These are phyloP conservation scores for Cyclophora albipunctata DNA, from an alignment of 2,888 invertebrate genomes.

Conservation along the genomic window DNA sequence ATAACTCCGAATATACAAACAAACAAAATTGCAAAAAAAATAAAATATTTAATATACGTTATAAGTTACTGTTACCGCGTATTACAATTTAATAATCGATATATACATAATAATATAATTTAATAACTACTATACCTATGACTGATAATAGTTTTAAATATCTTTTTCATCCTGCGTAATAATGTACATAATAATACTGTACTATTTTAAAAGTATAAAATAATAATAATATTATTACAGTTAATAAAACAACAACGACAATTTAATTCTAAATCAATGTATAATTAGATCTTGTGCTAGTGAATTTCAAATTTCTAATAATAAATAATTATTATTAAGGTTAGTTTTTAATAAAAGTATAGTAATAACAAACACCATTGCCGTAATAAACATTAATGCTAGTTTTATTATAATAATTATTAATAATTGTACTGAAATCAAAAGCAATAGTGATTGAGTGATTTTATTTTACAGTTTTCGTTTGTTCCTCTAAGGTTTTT, in stretches of 20 bases:
- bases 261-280: conserved; percentile 72
- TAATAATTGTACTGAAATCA: conserved; percentile 48
- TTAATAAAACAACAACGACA: conserved; percentile 65
- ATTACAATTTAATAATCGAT: too few relatives aligned
- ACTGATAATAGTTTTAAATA: conserved; percentile 61
- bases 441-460: conserved; percentile 51
- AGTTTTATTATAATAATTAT: conserved; percentile 37
- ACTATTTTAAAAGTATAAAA: conserved; percentile 28
- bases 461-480: conserved; percentile 22
- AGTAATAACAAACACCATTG: conserved; percentile 57
- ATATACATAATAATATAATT: conserved; percentile 8
- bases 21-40: neutral
- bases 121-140: conserved; percentile 46
- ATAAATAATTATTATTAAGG: conserved; percentile 19
- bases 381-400: conserved; percentile 34
- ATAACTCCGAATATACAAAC: too few relatives aligned
- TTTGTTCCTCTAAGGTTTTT: conserved; percentile 31
- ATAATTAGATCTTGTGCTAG: conserved; percentile 42
- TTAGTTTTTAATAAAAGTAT: conserved; percentile 31
- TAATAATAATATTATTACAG: conserved; percentile 31
- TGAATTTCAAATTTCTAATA: conserved; percentile 17
- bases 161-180: conserved; percentile 38
- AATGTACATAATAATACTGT: conserved; percentile 34
- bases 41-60: too few relatives aligned
- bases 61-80: too few relatives aligned